phyloP scores from a whole-genome alignment of 2,797 vertebrate species.

The Thunnus albacares region DNA sequence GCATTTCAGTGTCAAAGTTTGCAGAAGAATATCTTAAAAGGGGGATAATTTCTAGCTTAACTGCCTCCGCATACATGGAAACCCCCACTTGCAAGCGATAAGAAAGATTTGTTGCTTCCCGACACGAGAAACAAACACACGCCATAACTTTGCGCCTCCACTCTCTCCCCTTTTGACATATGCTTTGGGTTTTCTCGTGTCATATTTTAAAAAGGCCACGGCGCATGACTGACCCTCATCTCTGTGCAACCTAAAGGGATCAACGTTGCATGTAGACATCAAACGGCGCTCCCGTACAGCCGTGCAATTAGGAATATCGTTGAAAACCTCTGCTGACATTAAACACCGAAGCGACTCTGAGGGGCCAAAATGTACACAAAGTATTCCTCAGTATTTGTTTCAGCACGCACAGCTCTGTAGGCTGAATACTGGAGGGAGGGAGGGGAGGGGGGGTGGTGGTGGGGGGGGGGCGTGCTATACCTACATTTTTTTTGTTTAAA shows the following conservation, averaged over 20 bases:
- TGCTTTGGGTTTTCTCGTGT: slow-evolving; percentile 65
- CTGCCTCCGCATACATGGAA: slow-evolving; percentile 15
- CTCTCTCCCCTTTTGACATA: slow-evolving; percentile 53
- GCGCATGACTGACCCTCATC: slow-evolving; percentile 68
- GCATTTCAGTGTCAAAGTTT: not conserved
- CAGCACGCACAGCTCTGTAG: slow-evolving; percentile 57
- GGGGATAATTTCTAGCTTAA: slow-evolving; percentile 10
- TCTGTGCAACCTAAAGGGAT: slow-evolving; percentile 49
- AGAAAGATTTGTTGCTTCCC: slow-evolving; percentile 77
- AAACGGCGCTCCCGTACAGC: slow-evolving; percentile 32
- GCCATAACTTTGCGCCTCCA: slow-evolving; percentile 60
- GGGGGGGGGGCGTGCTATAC: too few species aligned
- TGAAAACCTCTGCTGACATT: slow-evolving; percentile 50
- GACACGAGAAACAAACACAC: slow-evolving; percentile 72
- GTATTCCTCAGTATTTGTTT: slow-evolving; percentile 32
- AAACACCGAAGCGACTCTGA: slow-evolving; percentile 32
- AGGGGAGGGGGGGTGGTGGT: too few species aligned
- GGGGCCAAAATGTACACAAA: slow-evolving; percentile 44
- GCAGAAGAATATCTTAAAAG: slow-evolving; percentile 3
- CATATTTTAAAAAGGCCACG: slow-evolving; percentile 60
- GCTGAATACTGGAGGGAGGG: slow-evolving; percentile 15
- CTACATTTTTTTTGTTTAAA: not conserved
- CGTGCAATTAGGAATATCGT: slow-evolving; percentile 64
- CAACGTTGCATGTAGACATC: slow-evolving; percentile 60
- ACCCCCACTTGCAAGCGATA: slow-evolving; percentile 54